Base-by-base conservation (phyloP, 2,113 vertebrate species). In the Ia io region DNA sequence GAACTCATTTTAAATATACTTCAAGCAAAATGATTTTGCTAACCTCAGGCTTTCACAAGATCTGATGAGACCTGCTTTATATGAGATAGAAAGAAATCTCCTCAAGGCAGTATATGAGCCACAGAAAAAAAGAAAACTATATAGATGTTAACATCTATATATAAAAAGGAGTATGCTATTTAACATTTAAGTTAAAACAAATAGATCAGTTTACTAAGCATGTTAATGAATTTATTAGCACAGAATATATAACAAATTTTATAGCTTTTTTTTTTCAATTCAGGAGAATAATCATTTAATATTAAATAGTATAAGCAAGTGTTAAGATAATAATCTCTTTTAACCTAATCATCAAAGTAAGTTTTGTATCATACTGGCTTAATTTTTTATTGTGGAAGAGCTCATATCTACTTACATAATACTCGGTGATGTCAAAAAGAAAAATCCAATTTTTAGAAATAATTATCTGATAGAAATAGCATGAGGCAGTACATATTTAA, bases 31-130 rank as follows among this genome's bases (percentile, higher is more conserved):
- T 82, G 83, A 13, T 28, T 94, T 94, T 32, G 88, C 0, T 94
- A 85, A 2, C n/a, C 77, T 97, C 35, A 94, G 22, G 10, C 37
- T 97, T 97, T 97, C 77, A 51, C 47, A 86, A 20, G 0, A 93
- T 28, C 1, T 90, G 61, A 84, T 92, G 37, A 96, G 88, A 67
- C 20, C 35, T 84, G 59, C 47, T 92, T 69, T 73, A 35, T 69
- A 40, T 59, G 17, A 87, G 14, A 49, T 3, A 59, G 40, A 88
- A 89, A 20, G n/a, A 85, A 82, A 63, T 89, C 22, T 83, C 70
- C n/a, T 93, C 2, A 37, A 23, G n/a, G 56, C 82, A 97, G 12
- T 87, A 7, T 88, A 78, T 5, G 59, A 84, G 0, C 6, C 53
- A 94, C 17, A 88, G 10, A 3, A 49, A 3, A 3, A 87, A 18